Evolutionary conservation across 2,888 invertebrate species (phyloP).

Genomic region (Pseudeuparius sepicola): DNA sequence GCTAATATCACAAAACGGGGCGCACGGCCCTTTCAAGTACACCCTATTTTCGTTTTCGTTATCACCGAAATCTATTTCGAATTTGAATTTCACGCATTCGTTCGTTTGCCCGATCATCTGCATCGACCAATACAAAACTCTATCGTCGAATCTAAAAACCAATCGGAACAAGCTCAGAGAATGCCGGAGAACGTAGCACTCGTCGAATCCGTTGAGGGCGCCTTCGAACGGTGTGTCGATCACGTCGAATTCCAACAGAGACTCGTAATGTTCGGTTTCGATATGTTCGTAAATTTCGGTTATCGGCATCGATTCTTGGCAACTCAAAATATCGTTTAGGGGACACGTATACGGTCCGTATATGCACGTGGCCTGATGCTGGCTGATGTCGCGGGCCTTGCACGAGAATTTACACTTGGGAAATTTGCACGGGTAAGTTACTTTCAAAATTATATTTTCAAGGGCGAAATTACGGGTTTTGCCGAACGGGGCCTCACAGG

Average conservation of each 20-base stretch:
- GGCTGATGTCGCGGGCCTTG: slow-evolving; percentile 24
- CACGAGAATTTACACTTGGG: slow-evolving; percentile 26
- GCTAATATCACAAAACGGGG: no score
- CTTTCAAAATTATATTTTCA: slow-evolving; percentile 29
- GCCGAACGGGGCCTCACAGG: slow-evolving; percentile 27
- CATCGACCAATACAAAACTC: slow-evolving; percentile 27
- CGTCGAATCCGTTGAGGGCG: slow-evolving; percentile 17
- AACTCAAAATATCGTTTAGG: slow-evolving; percentile 22
- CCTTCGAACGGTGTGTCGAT: slow-evolving; percentile 23
- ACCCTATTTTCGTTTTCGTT: slow-evolving; percentile 22
- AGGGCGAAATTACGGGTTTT: slow-evolving; percentile 32
- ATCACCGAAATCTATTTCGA: slow-evolving; percentile 32
- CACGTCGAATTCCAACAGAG: slow-evolving; percentile 27
- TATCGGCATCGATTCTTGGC: slow-evolving; percentile 14
- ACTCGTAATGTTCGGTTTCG: slow-evolving; percentile 39
- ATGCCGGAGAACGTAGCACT: slow-evolving; percentile 27
- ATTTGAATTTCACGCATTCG: slow-evolving; percentile 27
- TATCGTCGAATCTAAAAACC: slow-evolving; percentile 23
- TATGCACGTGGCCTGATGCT: slow-evolving; percentile 24
- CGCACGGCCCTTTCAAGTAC: slow-evolving; percentile 24
- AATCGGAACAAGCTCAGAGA: slow-evolving; percentile 28
- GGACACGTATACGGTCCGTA: slow-evolving; percentile 25
- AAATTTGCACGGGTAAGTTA: slow-evolving; percentile 32
- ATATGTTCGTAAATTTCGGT: slow-evolving; percentile 40
- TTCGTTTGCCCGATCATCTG: slow-evolving; percentile 30